phyloP scores from a whole-genome alignment of 1,140 invertebrate species.

The Diplogasteroides magnus region DNA sequence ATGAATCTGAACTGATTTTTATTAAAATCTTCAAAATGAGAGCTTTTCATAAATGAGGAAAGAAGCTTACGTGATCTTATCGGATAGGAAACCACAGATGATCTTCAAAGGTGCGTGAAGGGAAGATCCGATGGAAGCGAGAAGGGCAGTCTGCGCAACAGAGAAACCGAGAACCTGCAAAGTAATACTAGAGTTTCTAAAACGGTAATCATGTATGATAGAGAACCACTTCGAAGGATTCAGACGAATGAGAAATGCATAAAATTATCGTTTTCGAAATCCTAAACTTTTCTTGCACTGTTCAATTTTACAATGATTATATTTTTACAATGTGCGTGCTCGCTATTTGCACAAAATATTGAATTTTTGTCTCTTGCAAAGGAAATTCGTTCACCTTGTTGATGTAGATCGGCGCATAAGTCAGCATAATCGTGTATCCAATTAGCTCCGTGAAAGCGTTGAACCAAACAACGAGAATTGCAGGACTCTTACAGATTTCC shows the following conservation, averaged over 20 bases:
- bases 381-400: neutral
- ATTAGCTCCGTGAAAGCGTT: neutral
- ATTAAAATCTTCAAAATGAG: no score
- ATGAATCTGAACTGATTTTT: conserved; percentile 41
- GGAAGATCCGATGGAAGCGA: neutral
- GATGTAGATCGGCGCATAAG: neutral
- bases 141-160: neutral
- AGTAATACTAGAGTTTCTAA: no score
- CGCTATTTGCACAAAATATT: no score
- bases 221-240: no score
- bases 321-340: neutral
- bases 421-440: neutral
- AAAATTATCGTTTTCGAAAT: no score
- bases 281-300: no score
- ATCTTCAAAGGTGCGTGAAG: neutral
- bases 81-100: neutral
- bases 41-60: no score
- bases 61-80: neutral
- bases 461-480: neutral
- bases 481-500: no score
- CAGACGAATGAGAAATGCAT: no score
- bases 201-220: no score
- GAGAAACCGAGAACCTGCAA: neutral
- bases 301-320: no score
- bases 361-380: no score